Evolutionary conservation across 1,140 invertebrate species (phyloP).

Genomic region (Calycopis cecrops): DNA sequence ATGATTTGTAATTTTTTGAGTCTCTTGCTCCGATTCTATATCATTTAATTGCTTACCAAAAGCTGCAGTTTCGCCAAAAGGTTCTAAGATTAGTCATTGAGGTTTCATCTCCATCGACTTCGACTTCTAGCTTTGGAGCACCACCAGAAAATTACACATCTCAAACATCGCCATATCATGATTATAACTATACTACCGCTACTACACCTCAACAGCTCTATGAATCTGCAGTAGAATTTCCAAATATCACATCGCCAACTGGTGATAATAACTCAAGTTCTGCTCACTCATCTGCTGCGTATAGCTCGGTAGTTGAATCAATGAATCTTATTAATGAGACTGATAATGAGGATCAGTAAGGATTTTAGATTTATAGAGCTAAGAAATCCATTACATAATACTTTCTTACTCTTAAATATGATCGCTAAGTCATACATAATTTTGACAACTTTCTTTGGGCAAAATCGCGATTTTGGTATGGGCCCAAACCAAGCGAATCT

Average conservation of each 20-base stretch:
- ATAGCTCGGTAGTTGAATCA: no score
- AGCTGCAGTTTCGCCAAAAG: no score
- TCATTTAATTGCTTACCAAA: no score
- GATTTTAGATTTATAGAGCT: constrained; percentile 7
- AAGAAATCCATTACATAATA: constrained; percentile 1
- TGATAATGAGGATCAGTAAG: constrained; percentile 11
- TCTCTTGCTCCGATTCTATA: no score
- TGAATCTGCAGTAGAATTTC: constrained; percentile 14
- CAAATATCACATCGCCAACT: constrained; percentile 11
- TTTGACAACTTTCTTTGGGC: background rate
- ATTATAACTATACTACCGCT: constrained; percentile 3
- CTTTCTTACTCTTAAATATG: background rate
- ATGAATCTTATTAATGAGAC: no score
- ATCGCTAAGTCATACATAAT: background rate
- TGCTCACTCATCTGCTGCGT: no score
- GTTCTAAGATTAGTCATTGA: no score
- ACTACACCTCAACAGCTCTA: constrained; percentile 7
- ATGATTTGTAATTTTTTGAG: no score
- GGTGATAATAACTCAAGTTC: constrained; percentile 14
- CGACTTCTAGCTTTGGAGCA: no score
- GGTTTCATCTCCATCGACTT: no score
- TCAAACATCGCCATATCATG: no score
- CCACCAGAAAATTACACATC: no score
- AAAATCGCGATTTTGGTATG: constrained; percentile 2
- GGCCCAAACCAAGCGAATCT: background rate